phyloP scores from a whole-genome alignment of 1,140 invertebrate species.

The Cyphomyrmex costatus region DNA sequence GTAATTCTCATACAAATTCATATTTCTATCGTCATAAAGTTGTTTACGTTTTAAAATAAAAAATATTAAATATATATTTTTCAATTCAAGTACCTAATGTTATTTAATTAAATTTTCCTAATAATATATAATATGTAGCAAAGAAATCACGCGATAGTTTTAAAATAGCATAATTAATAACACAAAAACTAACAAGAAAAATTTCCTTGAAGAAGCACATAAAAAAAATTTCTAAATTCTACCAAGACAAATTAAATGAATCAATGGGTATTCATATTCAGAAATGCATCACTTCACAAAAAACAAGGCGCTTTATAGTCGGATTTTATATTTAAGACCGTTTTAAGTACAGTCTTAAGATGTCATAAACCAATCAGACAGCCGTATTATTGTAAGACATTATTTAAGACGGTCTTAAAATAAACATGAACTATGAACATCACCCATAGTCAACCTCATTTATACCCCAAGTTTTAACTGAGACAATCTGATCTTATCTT shows the following conservation, averaged over 20 bases:
- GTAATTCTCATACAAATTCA: too few relatives aligned
- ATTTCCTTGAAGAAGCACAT: background rate
- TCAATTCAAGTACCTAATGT: background rate
- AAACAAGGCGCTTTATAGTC: background rate
- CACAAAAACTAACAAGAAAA: background rate
- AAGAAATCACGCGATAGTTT: background rate
- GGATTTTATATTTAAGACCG: too few relatives aligned
- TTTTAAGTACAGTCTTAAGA: too few relatives aligned
- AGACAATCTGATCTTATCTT: background rate
- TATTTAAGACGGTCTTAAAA: too few relatives aligned
- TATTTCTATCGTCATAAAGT: background rate
- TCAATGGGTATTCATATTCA: background rate
- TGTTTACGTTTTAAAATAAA: background rate
- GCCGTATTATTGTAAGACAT: too few relatives aligned
- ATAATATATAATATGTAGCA: background rate
- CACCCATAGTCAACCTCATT: background rate
- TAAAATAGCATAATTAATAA: background rate
- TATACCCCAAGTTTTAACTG: background rate
- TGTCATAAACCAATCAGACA: too few relatives aligned
- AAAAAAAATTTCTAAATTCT: background rate
- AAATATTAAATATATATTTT: background rate
- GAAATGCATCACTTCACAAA: conserved; percentile 52
- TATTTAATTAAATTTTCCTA: background rate
- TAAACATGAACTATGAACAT: too few relatives aligned
- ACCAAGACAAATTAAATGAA: background rate